phyloP scores from a whole-genome alignment of 1,140 invertebrate genomes.

The Hirudo medicinalis region DNA sequence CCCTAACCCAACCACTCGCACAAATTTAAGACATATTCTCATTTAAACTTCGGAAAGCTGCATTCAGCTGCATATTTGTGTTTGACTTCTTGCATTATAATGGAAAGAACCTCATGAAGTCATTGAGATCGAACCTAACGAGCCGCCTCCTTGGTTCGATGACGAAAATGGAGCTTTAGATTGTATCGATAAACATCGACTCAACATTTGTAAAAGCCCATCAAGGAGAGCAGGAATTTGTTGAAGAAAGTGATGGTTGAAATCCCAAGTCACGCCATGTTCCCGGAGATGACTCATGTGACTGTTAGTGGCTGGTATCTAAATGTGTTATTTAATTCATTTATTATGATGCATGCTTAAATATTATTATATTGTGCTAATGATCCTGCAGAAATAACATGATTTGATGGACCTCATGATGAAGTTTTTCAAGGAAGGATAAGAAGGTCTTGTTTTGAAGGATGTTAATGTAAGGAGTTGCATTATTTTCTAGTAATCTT shows the following conservation, averaged over 20 bases:
- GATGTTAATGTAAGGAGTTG: slow-evolving; percentile 47
- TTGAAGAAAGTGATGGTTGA: slow-evolving; percentile 67
- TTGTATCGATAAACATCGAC: background rate
- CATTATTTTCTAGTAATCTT: background rate
- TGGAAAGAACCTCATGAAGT: slow-evolving; percentile 64
- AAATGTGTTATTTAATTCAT: background rate
- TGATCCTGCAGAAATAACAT: slow-evolving; percentile 44
- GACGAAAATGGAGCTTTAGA: background rate
- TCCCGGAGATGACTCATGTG: slow-evolving; percentile 71
- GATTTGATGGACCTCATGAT: slow-evolving; percentile 66
- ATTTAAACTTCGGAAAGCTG: slow-evolving; percentile 51
- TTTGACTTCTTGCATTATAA: slow-evolving; percentile 89
- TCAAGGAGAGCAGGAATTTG: slow-evolving; percentile 61
- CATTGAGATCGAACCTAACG: background rate
- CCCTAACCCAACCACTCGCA: too few species aligned
- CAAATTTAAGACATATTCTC: background rate
- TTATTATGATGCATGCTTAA: slow-evolving; percentile 9
- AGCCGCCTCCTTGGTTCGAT: too few species aligned
- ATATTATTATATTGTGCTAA: too few species aligned
- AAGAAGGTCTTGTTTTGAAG: slow-evolving; percentile 85
- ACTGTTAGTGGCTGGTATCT: slow-evolving; percentile 34
- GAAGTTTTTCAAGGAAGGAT: slow-evolving; percentile 62
- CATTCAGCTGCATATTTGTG: slow-evolving; percentile 74
- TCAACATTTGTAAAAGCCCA: slow-evolving; percentile 44
- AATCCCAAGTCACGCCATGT: slow-evolving; percentile 68